phyloP scores from a whole-genome alignment of 2,797 vertebrate genomes.

The Malacoraja senta region DNA sequence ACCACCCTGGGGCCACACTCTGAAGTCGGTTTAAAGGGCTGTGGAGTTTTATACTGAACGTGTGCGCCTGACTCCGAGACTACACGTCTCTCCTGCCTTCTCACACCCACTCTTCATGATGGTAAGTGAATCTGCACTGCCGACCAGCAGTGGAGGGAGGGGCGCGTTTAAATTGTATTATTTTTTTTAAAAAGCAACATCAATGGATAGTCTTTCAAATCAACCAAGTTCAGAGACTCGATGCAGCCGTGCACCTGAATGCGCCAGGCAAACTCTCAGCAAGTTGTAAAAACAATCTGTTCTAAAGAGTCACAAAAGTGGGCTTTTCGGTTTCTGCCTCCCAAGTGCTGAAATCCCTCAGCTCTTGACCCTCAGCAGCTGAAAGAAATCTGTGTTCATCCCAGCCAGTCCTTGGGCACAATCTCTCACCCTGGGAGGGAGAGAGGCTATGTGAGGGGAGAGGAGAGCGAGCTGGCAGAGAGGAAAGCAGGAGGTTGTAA shows the following conservation, averaged over 20 bases:
- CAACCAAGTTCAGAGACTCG: not conserved
- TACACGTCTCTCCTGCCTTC: no score
- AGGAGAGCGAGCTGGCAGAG: not conserved
- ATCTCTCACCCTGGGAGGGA: not conserved
- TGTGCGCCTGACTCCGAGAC: not conserved
- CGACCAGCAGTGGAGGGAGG: not conserved
- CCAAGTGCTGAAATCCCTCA: not conserved
- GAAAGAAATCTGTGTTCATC: not conserved
- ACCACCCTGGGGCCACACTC: not conserved
- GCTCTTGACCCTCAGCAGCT: not conserved
- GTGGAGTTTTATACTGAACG: slow-evolving; percentile 23
- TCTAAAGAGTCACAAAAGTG: not conserved
- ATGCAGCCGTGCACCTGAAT: not conserved
- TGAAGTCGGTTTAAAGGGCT: slow-evolving; percentile 28
- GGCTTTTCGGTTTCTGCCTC: not conserved
- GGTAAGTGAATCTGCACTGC: slow-evolving; percentile 24
- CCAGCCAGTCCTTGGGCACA: not conserved
- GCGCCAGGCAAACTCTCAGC: not conserved
- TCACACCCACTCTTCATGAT: not conserved
- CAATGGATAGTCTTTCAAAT: not conserved
- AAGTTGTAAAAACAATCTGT: not conserved
- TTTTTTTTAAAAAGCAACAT: not conserved
- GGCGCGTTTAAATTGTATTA: not conserved
- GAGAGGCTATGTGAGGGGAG: not conserved
- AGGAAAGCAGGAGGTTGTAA: no score